Evolutionary conservation across 2,797 vertebrate genomes (phyloP), one percentile per base, ranked within the genome.

Genomic region (Enteromius paludinosus): DNA sequence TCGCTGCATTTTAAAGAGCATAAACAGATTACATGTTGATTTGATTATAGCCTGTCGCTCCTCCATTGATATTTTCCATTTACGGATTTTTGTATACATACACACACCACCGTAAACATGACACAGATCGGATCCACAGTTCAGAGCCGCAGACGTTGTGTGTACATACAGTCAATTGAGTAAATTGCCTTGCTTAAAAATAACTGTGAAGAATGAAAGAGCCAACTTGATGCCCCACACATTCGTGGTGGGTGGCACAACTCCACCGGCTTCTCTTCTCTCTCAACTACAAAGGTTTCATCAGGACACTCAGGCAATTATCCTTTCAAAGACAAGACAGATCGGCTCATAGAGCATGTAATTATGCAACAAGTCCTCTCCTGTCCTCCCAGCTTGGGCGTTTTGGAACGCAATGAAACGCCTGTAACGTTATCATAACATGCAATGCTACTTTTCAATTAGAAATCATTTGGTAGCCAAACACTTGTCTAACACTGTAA

Each of bases 301-400:
- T 78, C 43, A 35, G 76, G 72, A 84, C 28, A 78, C 33, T 87
- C 61, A 78, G 69, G 84, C 82, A 88, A 86, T 85, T 88, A 88
- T 88, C 82, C 85, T 84, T 87, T 87, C 84, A 86, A 87, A 88
- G 81, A 80, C 75, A 85, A 59, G 74, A 85, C 84, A 84, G 73
- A 83, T 78, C 76, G 28, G 81, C 84, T 82, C 82, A 82, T 78
- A 79, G 82, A 88, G 66, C 76, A 66, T 88, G 87, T 86, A 87
- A 88, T 88, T 87, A 87, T 84, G 81, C 87, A 84, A 84, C 87
- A 85, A 84, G 85, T 85, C 84, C 79, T 87, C 82, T 86, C 84
- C 84, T 85, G 83, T 85, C 83, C 83, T 79, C 74, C 85, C 87
- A 81, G 77, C 72, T 61, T 68, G 70, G 81, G 78, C 79, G 83